Base-by-base conservation (phyloP, 2,797 vertebrate genomes). In the Aselliscus stoliczkanus region DNA sequence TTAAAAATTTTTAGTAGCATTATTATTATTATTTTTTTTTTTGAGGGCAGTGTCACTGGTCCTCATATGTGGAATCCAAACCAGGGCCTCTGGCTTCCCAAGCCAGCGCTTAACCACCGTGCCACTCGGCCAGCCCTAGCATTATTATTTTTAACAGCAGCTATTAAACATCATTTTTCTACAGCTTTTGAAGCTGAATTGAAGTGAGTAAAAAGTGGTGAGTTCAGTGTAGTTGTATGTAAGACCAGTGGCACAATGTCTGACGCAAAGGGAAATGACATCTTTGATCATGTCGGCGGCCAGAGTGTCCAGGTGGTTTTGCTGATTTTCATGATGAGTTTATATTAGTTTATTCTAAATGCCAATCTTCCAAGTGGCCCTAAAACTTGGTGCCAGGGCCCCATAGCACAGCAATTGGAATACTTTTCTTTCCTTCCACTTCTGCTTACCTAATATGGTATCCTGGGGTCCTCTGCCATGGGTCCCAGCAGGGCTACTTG, bases 11-110 rank as follows among this genome's bases (percentile, higher is more conserved):
- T 88, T 50, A 75, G 47, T 39, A 83, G n/a, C 21, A 82, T 52
- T 64, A 83, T 76, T 76, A 58, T 75, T 93, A 88, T 72, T 60
- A 86, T n/a, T n/a, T n/a, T n/a, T n/a, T n/a, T n/a, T n/a, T n/a
- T n/a, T n/a, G n/a, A n/a, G n/a, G n/a, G n/a, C n/a, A n/a, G n/a
- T n/a, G n/a, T n/a, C n/a, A n/a, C n/a, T n/a, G n/a, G n/a, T n/a
- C n/a, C n/a, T n/a, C n/a, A n/a, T n/a, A n/a, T n/a, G n/a, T n/a
- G n/a, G n/a, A n/a, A n/a, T n/a, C n/a, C n/a, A n/a, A n/a, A n/a
- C n/a, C n/a, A n/a, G n/a, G n/a, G n/a, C n/a, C n/a, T n/a, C n/a
- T n/a, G n/a, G n/a, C n/a, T n/a, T n/a, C n/a, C n/a, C n/a, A n/a
- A n/a, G n/a, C n/a, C n/a, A n/a, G n/a, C n/a, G n/a, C n/a, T n/a